Evolutionary conservation across 1,140 invertebrate genomes (phyloP), one percentile per base, ranked within the genome.

Genomic region (Drosophila sechellia): DNA sequence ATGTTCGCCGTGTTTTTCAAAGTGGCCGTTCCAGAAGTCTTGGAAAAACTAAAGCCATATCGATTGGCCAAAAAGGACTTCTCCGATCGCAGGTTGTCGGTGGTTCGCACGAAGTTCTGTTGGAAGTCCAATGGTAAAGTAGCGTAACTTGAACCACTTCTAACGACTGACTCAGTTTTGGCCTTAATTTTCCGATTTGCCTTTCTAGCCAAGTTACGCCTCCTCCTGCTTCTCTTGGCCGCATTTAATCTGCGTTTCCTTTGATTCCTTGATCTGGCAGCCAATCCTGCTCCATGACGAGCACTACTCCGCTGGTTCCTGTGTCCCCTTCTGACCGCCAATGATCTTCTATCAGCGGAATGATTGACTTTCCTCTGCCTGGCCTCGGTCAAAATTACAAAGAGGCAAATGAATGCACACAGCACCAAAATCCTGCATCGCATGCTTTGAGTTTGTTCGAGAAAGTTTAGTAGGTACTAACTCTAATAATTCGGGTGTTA

Each of bases 31-130:
- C 72, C 72, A 3, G 61, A 22, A 10, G 60, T 66, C 27, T 27
- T 68, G 20, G 72, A 55, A 22, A 49, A 68, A 17, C 54, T 68
- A 1, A 39, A 11, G 2, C 54, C 72, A 66, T 77, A 77, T 2
- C 72, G 74, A 2, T 5, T 2, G 12, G 60, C 37, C 20, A 77
- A n/a, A 22, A 77, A 76, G 5, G 39, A 34, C 55, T 34, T 59
- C n/a, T 77, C 73, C 13, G 17, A 48, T 6, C 54, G 49, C 17
- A 77, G 15, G 11, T 59, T 45, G 17, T 59, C 37, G 17, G 72
- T 77, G 37, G 72, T 76, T 5, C 72, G 61, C 3, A 58, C 61
- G 22, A 77, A 77, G 48, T 60, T 60, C 37, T 48, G 35, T 13
- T 64, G 31, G 40, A 77, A 77, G 11, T 77, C 55, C 10, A 77